These are phyloP conservation scores for Scalopus aquaticus DNA, from an alignment of 2,113 vertebrate species.

Conservation along the genomic window DNA sequence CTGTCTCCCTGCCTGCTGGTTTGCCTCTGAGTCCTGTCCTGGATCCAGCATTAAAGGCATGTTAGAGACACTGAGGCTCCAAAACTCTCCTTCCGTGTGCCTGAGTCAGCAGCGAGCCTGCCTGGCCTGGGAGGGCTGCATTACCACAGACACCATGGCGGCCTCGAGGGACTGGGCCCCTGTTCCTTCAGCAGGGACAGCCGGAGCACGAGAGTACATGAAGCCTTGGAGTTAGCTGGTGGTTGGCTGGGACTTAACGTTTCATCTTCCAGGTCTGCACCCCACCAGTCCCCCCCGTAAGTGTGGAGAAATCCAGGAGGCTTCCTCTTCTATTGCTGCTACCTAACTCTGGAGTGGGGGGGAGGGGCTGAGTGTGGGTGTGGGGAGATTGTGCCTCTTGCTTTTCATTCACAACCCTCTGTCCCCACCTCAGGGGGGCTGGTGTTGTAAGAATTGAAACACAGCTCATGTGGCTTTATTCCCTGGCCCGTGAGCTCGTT, in stretches of 20 bases:
- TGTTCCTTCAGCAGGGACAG: not conserved
- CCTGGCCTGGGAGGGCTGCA: not conserved
- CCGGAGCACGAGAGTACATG: fast-evolving
- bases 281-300: not conserved
- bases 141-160: fast-evolving
- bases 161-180: not conserved
- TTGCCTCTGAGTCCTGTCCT: too few species aligned
- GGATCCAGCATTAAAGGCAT: too few species aligned
- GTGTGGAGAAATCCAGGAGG: not conserved
- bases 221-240: not conserved
- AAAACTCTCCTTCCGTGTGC: too few species aligned
- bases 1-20: too few species aligned
- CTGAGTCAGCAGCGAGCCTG: too few species aligned
- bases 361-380: too few species aligned
- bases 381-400: not conserved
- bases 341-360: not conserved
- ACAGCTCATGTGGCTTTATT: not conserved
- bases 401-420: not conserved
- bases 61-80: too few species aligned
- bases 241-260: not conserved
- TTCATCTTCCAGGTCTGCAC: not conserved
- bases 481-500: not conserved
- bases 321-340: fast-evolving
- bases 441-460: not conserved
- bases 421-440: too few species aligned